Conservation (phyloP, 2,888 invertebrate genomes). For the Argynnis bischoffii region DNA sequence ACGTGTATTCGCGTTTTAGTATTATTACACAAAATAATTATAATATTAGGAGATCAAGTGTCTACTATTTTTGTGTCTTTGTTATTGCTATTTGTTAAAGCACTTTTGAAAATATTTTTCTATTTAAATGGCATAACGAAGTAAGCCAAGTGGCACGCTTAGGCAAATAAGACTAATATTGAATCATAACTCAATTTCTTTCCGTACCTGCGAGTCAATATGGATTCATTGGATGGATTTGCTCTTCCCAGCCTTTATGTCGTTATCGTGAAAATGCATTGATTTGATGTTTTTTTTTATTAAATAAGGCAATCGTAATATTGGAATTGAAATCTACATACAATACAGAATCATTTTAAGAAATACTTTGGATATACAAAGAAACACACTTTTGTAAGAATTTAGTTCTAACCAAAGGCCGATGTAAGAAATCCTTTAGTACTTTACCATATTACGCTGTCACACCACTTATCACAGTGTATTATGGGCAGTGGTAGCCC, state of each 20-base stretch:
- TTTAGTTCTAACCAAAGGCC: too few species aligned
- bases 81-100: not conserved
- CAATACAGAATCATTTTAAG: too few species aligned
- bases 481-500: too few species aligned
- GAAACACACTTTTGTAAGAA: too few species aligned
- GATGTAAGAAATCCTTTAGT: too few species aligned
- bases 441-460: too few species aligned
- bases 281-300: not conserved
- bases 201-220: conserved; percentile 18
- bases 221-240: not conserved
- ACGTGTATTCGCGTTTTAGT: conserved; percentile 46
- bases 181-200: conserved; percentile 31
- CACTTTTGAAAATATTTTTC: not conserved
- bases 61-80: not conserved
- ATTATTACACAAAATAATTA: conserved; percentile 40
- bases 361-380: too few species aligned
- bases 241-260: not conserved
- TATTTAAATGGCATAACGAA: conserved; percentile 22
- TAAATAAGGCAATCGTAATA: too few species aligned
- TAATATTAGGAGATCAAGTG: conserved; percentile 35
- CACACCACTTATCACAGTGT: too few species aligned
- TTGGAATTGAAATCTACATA: too few species aligned
- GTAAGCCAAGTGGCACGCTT: not conserved
- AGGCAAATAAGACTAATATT: conserved; percentile 27
- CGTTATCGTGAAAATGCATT: not conserved